Conservation (phyloP, 2,113 vertebrate species). For the Rhineura floridana region DNA sequence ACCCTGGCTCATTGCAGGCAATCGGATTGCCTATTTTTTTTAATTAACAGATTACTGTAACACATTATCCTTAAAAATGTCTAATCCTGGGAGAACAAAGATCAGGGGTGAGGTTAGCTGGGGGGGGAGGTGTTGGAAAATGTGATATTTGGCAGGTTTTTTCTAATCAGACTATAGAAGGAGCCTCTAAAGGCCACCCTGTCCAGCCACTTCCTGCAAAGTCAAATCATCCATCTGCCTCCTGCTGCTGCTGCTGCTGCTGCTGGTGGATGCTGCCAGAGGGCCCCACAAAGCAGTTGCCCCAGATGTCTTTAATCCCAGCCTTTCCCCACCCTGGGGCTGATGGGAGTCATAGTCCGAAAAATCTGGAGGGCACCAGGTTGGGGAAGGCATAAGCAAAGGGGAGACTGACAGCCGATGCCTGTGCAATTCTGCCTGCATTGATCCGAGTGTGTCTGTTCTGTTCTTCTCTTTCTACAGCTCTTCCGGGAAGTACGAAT, state of each 20-base stretch:
- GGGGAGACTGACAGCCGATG: too few relatives aligned
- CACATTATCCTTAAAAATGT: constrained; percentile 1
- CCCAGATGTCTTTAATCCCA: not conserved
- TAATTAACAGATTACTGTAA: constrained; percentile 3
- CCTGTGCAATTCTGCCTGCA: fast-evolving
- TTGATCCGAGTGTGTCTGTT: not conserved
- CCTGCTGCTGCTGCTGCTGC: too few relatives aligned
- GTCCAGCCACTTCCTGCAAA: not conserved
- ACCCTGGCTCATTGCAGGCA: constrained; percentile 4
- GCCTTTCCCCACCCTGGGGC: too few relatives aligned
- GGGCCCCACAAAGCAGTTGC: not conserved
- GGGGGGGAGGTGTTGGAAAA: not conserved
- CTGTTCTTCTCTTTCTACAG: constrained; percentile 65
- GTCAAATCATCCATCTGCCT: too few relatives aligned
- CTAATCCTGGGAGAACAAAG: not conserved
- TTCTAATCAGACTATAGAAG: not conserved
- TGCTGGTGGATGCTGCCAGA: not conserved
- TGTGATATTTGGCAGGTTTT: not conserved
- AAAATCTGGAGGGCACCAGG: too few relatives aligned
- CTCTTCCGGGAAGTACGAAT: constrained; percentile 95
- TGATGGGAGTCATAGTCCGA: too few relatives aligned
- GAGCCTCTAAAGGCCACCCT: not conserved
- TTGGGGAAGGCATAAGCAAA: not conserved
- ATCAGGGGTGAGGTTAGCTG: not conserved
- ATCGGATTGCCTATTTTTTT: constrained; percentile 5